phyloP scores from a whole-genome alignment of 2,797 vertebrate species.

The Cossypha heuglini region DNA sequence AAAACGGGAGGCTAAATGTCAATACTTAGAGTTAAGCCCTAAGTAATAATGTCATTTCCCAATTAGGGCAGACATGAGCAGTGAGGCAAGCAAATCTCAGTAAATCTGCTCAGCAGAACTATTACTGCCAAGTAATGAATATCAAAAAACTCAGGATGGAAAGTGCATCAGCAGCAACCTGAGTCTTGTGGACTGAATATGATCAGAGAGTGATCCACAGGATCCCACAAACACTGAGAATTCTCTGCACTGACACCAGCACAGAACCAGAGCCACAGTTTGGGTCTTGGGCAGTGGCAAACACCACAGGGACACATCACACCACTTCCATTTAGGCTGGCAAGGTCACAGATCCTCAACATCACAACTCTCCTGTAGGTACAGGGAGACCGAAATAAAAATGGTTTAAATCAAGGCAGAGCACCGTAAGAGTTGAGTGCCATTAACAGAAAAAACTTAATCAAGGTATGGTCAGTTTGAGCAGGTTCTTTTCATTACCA shows the following conservation, averaged over 20 bases:
- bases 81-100: not conserved
- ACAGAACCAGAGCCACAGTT: accelerated
- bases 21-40: not conserved
- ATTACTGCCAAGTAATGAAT: not conserved
- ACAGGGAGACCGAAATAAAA: not conserved
- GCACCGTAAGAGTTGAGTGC: accelerated
- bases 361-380: not conserved
- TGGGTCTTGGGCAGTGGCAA: accelerated
- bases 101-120: not conserved
- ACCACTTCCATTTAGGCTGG: not conserved
- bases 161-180: not conserved
- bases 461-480: not conserved
- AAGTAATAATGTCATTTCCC: not conserved
- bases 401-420: not conserved
- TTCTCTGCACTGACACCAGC: not conserved
- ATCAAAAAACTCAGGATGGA: not conserved
- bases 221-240: not conserved
- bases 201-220: accelerated
- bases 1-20: not conserved
- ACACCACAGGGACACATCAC: not conserved
- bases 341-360: not conserved
- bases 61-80: not conserved
- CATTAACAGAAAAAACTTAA: not conserved
- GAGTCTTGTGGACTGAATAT: accelerated
- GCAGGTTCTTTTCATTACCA: not conserved